A percentile compares a stretch with the other conserved stretches of the same genome.
These are phyloP conservation scores for Todus mexicanus DNA, from an alignment of 2,797 vertebrate species.

Conservation along the genomic window DNA sequence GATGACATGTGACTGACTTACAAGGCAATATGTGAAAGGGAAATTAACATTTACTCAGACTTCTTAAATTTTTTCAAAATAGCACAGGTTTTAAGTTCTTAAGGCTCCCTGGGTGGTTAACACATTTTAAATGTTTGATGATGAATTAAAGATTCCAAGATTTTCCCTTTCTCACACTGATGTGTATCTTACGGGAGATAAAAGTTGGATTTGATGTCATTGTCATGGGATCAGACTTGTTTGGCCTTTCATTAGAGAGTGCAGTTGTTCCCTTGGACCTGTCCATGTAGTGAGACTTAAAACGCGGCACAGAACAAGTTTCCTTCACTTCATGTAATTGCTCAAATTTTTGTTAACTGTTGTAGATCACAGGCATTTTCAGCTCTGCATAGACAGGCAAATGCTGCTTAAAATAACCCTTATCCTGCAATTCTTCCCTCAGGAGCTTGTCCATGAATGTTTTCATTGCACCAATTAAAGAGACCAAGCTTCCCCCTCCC, in stretches of 20 bases:
- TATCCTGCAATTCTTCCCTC: background rate
- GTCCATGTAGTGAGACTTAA: background rate
- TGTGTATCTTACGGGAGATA: background rate
- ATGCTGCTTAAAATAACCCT: constrained; percentile 15
- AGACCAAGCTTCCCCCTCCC: constrained; percentile 6
- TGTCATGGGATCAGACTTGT: background rate
- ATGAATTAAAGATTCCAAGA: background rate
- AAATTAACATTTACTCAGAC: background rate
- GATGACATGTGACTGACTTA: background rate
- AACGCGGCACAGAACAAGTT: constrained; percentile 15
- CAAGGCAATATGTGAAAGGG: background rate
- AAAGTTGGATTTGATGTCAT: background rate
- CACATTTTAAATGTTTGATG: background rate
- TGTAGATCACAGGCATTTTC: constrained; percentile 21
- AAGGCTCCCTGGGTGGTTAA: background rate
- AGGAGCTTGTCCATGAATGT: constrained; percentile 12
- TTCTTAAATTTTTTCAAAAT: background rate
- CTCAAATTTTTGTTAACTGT: constrained; percentile 42
- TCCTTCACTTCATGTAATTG: background rate
- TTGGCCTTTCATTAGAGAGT: constrained; percentile 13
- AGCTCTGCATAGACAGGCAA: background rate
- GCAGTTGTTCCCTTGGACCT: background rate
- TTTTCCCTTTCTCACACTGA: background rate
- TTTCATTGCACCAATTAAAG: constrained; percentile 7
- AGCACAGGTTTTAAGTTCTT: background rate